Percentiles rank a stretch among this genome's conserved stretches.
Conservation (phyloP, 1,140 invertebrate species). For the Drosophila pachea region DNA sequence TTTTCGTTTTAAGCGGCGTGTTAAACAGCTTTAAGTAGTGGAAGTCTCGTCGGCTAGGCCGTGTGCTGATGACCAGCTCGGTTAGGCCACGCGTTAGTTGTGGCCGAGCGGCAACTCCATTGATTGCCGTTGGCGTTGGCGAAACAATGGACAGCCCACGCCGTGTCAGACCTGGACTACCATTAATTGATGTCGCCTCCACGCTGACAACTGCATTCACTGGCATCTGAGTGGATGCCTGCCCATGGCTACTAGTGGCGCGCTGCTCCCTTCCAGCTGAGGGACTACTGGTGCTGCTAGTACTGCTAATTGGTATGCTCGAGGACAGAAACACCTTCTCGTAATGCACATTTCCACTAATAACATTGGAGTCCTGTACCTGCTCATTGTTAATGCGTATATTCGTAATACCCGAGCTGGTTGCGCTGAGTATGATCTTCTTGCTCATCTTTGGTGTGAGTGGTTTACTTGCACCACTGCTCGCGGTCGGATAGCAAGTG, state of each 20-base stretch:
- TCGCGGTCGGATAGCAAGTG: conserved; percentile 62
- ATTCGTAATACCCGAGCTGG: conserved; percentile 71
- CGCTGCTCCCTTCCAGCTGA: conserved; percentile 17
- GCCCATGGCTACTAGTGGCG: conserved; percentile 22
- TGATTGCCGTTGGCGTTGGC: conserved; percentile 14
- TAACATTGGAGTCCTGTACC: conserved; percentile 45
- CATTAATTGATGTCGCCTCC: conserved; percentile 15
- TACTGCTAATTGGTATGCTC: conserved; percentile 56
- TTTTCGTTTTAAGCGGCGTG: conserved; percentile 53
- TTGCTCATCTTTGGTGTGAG: conserved; percentile 68
- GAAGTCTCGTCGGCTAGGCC: conserved; percentile 73
- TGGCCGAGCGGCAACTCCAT: conserved; percentile 23
- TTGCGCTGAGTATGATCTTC: conserved; percentile 75
- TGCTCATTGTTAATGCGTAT: conserved; percentile 71
- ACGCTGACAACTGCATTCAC: conserved; percentile 19
- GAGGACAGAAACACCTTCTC: conserved; percentile 75
- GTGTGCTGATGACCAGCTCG: conserved; percentile 72
- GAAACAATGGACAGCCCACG: conserved; percentile 31
- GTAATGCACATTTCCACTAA: conserved; percentile 71
- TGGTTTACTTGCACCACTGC: conserved; percentile 28
- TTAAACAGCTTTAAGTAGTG: conserved; percentile 63
- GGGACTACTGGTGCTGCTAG: conserved; percentile 20
- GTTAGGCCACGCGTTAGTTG: conserved; percentile 71
- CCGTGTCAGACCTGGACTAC: conserved; percentile 58
- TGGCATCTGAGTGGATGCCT: conserved; percentile 6